Evolutionary conservation across 2,797 vertebrate genomes (phyloP).

Genomic region (Typhlichthys subterraneus): DNA sequence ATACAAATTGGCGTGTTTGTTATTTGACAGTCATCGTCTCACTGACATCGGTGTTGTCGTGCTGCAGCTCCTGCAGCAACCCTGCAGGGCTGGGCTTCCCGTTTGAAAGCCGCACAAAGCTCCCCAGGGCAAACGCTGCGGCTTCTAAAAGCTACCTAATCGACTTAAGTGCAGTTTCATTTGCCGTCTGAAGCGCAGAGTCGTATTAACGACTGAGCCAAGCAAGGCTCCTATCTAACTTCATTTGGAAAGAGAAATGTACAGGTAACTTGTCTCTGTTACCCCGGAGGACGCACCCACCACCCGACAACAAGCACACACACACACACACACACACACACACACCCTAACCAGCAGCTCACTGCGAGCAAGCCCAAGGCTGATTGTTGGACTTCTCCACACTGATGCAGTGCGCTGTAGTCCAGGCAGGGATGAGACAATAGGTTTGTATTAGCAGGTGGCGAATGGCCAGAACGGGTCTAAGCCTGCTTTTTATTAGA

Average conservation of each 20-base stretch:
- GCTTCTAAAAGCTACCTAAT: constrained; percentile 46
- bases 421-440: constrained; percentile 28
- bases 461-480: constrained; percentile 42
- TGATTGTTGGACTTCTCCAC: constrained; percentile 8
- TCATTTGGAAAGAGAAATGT: constrained; percentile 47
- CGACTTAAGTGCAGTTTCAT: constrained; percentile 56
- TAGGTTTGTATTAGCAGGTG: constrained; percentile 54
- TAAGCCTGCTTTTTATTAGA: constrained; percentile 59
- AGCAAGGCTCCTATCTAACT: constrained; percentile 52
- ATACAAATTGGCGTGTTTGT: constrained; percentile 61
- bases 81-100: constrained; percentile 25
- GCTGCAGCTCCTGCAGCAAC: constrained; percentile 16
- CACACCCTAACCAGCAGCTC: not conserved
- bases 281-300: constrained; percentile 15
- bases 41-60: constrained; percentile 25
- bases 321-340: constrained; percentile 24
- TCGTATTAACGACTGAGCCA: constrained; percentile 31
- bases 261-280: constrained; percentile 53
- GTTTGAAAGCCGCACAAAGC: constrained; percentile 25
- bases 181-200: constrained; percentile 36
- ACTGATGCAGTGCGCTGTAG: constrained; percentile 5
- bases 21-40: constrained; percentile 47
- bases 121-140: constrained; percentile 19
- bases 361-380: constrained; percentile 37
- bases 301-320: constrained; percentile 1